phyloP scores from a whole-genome alignment of 2,888 invertebrate genomes.

The Oeneis ivallda region DNA sequence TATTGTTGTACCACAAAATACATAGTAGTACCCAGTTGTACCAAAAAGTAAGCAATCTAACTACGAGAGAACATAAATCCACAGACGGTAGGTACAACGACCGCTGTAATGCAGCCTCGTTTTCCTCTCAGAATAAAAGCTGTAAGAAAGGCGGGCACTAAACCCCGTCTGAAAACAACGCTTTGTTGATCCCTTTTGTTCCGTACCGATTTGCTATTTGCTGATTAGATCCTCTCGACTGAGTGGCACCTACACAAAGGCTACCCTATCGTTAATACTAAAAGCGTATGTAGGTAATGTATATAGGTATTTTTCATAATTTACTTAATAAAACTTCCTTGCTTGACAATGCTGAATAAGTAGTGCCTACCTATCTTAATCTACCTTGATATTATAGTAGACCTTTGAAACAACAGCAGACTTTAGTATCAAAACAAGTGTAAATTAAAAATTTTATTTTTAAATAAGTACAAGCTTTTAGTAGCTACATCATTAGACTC shows the following conservation, averaged over 20 bases:
- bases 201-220: constrained; percentile 22
- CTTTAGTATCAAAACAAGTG: no score
- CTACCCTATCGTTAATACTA: neutral
- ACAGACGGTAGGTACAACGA: constrained; percentile 3
- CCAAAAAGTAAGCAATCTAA: neutral
- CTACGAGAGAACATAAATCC: constrained; percentile 1
- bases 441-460: no score
- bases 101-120: neutral
- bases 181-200: constrained; percentile 23
- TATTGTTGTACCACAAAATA: no score
- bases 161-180: constrained; percentile 21
- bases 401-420: no score
- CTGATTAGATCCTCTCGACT: constrained; percentile 22
- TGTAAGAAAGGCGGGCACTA: constrained; percentile 21
- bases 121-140: constrained; percentile 24
- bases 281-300: neutral
- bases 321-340: no score
- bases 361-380: no score
- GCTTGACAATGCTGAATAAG: no score
- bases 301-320: no score
- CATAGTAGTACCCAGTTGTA: no score
- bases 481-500: no score
- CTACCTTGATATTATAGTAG: no score
- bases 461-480: no score
- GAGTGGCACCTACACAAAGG: constrained; percentile 5